phyloP scores from a whole-genome alignment of 2,113 vertebrate species.

The Ageneiosus marmoratus region DNA sequence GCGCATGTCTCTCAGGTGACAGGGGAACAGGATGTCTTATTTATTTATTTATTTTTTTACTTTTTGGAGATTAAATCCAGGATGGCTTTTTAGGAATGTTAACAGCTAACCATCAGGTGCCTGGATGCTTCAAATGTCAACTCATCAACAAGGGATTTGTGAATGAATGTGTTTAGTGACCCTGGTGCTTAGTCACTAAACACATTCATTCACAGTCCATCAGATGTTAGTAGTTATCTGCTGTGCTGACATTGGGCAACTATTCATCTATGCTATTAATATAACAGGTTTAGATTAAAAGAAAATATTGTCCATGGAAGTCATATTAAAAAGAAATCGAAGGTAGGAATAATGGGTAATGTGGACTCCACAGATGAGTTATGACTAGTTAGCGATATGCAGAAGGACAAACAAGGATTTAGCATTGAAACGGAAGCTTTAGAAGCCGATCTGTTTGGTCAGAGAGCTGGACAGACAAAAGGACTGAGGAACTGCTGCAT shows the following conservation, averaged over 20 bases:
- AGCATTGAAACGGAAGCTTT: neutral
- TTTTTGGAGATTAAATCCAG: constrained; percentile 3
- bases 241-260: neutral
- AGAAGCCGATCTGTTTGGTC: neutral
- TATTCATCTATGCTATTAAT: too few relatives aligned
- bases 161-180: neutral
- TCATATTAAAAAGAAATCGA: neutral
- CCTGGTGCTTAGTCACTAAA: neutral
- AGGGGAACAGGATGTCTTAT: neutral
- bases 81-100: neutral
- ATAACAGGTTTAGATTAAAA: too few relatives aligned
- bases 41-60: neutral
- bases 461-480: neutral
- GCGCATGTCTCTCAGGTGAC: constrained; percentile 16
- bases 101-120: neutral
- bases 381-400: neutral
- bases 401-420: neutral
- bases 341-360: neutral
- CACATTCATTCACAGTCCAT: too few relatives aligned
- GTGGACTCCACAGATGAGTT: neutral
- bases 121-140: neutral
- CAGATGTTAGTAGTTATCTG: neutral
- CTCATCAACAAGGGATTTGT: neutral
- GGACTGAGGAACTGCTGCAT: neutral
- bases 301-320: neutral